These are phyloP conservation scores for Laticauda laticaudata DNA, from an alignment of 2,113 vertebrate genomes.

Conservation along the genomic window DNA sequence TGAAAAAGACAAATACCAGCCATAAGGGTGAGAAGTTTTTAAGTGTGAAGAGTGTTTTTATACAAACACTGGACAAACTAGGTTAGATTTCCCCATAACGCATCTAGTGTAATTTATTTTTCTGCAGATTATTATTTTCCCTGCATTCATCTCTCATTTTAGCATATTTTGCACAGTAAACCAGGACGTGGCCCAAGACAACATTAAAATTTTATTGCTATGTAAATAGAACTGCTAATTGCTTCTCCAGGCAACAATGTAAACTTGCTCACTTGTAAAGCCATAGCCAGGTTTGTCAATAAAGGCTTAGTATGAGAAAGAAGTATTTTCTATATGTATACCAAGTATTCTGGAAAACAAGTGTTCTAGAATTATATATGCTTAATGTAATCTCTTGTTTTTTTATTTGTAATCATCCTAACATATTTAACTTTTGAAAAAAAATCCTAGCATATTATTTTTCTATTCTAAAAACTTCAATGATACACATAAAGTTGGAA, in stretches of 20 bases:
- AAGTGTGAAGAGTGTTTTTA: neutral
- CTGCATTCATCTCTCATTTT: neutral
- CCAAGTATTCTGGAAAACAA: neutral
- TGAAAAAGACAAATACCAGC: neutral
- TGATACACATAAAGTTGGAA: neutral
- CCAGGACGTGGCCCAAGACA: conserved; percentile 12
- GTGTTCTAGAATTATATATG: neutral
- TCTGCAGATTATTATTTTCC: neutral
- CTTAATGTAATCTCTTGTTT: too few relatives aligned
- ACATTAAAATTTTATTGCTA: conserved; percentile 27
- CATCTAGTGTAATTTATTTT: neutral
- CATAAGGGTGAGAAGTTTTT: neutral
- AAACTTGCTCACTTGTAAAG: conserved; percentile 14
- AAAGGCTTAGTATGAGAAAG: neutral
- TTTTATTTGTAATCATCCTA: neutral
- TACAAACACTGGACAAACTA: neutral
- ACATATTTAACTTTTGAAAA: neutral
- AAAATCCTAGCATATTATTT: too few relatives aligned
- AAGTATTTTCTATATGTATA: neutral
- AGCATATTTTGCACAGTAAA: conserved; percentile 9
- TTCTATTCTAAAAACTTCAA: neutral
- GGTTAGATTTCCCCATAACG: neutral
- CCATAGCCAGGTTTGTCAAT: neutral
- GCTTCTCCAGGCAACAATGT: conserved; percentile 15
- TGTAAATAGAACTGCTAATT: conserved; percentile 30